Conservation (phyloP, 92 coral and sea anemone genomes). For the Plumapathes pennacea region DNA sequence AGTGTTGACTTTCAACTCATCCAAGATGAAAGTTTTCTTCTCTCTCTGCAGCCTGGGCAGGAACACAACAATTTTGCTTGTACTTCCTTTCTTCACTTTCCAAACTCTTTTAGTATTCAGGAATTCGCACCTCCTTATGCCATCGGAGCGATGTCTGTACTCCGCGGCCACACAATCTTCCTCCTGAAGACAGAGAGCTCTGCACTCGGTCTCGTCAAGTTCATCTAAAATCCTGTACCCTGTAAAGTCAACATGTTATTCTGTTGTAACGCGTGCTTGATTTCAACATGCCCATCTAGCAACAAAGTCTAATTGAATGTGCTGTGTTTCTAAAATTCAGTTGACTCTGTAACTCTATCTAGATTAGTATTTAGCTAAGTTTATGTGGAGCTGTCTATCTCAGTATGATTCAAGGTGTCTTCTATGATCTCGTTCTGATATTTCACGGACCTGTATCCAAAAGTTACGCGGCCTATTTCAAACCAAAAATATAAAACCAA, state of each 20-base stretch:
- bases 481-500: too few species aligned
- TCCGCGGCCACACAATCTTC: constrained; percentile 29
- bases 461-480: too few species aligned
- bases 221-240: constrained; percentile 16
- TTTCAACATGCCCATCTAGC: too few species aligned
- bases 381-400: too few species aligned
- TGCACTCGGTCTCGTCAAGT: constrained; percentile 22
- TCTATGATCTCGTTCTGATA: too few species aligned
- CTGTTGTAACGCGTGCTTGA: too few species aligned
- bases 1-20: constrained; percentile 6
- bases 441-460: too few species aligned
- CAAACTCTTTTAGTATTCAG: background rate
- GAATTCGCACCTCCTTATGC: constrained; percentile 7
- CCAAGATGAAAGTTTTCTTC: constrained; percentile 1
- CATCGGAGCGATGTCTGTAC: background rate
- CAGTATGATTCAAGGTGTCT: too few species aligned
- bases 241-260: constrained; percentile 3
- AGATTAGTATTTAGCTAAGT: too few species aligned
- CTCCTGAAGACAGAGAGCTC: constrained; percentile 29
- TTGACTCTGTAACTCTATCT: too few species aligned
- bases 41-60: constrained; percentile 33
- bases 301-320: too few species aligned
- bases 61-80: constrained; percentile 13
- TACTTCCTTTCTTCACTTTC: background rate
- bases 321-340: too few species aligned